Base-by-base conservation (phyloP, 2,888 invertebrate genomes). In the Stenotaenia linearis region DNA sequence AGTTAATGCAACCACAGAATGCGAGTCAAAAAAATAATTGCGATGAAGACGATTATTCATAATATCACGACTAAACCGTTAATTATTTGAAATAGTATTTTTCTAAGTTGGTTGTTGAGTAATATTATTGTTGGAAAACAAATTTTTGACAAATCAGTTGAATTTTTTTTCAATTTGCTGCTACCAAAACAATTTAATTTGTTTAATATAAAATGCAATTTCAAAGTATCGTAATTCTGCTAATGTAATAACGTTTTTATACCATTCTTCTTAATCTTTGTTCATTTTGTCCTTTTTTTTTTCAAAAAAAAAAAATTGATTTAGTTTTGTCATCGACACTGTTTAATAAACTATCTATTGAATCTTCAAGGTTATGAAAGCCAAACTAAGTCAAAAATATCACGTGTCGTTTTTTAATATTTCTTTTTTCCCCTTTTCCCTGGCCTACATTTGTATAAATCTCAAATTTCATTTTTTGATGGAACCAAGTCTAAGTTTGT, bases 1-100 rank as follows among this genome's bases (percentile, higher is more conserved):
- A n/a, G n/a, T n/a, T 85, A 80, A 84, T 84, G 79, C 84, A 83
- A 77, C 80, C 79, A 35, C 79, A 80, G 45, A 21, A 5, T 30
- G 1, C 32, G 75, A 28, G 7, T 32, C 75, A 75, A 28, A 75
- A 28, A 75, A 75, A 15, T 75, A 75, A 10, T 12, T 7, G 32
- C 12, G 28, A 75, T 23, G 28, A 75, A 18, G 75, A 75, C 1
- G 30, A 75, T 75, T 75, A 28, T 30, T 75, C 75, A 32, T 75
- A 75, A 32, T 32, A 75, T 25, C n/a, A 75, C 25, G 23, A 23
- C 21, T 56, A 10, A 7, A 4, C 40, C 7, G 56, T 56, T 56
- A 56, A 56, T 23, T 56, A 56, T 56, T 56, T 23, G 56, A 21
- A 56, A 56, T 56, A 56, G 40, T 40, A 40, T 40, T 40, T 40